Percentiles rank a stretch among this genome's conserved stretches.
phyloP scores from a whole-genome alignment of 2,113 vertebrate genomes.

The Nerophis lumbriciformis region DNA sequence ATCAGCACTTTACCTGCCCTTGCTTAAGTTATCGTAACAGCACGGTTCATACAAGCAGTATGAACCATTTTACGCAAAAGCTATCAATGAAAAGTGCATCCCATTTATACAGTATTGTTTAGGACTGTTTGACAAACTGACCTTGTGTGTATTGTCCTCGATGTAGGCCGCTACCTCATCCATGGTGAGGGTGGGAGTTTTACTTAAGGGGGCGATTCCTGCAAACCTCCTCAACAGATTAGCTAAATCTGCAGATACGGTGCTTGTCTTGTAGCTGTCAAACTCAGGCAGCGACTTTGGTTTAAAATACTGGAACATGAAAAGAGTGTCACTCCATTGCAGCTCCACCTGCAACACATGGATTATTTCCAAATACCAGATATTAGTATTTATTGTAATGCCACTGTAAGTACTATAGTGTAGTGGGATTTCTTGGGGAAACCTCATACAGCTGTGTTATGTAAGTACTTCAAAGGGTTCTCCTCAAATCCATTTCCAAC shows the following conservation, averaged over 20 bases:
- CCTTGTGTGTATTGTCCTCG: slow-evolving; percentile 84
- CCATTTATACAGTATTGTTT: too few species aligned
- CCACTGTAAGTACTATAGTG: not conserved
- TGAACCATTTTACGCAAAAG: too few species aligned
- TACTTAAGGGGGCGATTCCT: slow-evolving; percentile 79
- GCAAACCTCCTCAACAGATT: slow-evolving; percentile 90
- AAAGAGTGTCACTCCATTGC: slow-evolving; percentile 85
- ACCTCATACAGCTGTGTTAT: not conserved
- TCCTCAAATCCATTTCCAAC: not conserved
- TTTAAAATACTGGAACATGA: slow-evolving; percentile 97
- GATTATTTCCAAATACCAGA: slow-evolving; percentile 4
- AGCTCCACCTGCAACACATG: slow-evolving; percentile 81
- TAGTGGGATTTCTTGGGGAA: slow-evolving; percentile 2
- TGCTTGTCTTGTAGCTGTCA: slow-evolving; percentile 98
- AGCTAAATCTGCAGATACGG: slow-evolving; percentile 92
- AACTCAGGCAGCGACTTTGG: slow-evolving; percentile 96
- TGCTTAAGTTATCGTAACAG: too few species aligned
- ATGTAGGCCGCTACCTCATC: slow-evolving; percentile 90
- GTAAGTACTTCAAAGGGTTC: not conserved
- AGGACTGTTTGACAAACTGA: slow-evolving; percentile 39
- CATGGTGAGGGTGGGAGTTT: slow-evolving; percentile 79
- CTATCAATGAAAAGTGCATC: too few species aligned
- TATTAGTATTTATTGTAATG: not conserved
- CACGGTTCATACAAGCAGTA: too few species aligned
- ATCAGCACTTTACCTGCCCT: too few species aligned